phyloP scores from a whole-genome alignment of 2,797 vertebrate genomes.

The Chrysocyon brachyurus region DNA sequence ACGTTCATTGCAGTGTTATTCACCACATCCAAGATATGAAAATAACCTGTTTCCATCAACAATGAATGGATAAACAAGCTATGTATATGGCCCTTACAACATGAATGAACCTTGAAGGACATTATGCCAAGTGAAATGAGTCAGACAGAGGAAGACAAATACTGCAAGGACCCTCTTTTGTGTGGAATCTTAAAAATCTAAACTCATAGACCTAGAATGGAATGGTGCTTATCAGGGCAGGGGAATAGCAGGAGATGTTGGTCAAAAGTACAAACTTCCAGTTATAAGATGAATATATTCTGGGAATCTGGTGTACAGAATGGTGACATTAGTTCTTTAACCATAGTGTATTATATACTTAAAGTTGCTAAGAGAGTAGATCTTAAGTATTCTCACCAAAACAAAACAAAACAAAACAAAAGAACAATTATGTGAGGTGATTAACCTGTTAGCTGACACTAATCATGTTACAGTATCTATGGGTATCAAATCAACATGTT shows the following conservation, averaged over 20 bases:
- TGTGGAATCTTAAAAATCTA: background rate
- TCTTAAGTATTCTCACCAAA: background rate
- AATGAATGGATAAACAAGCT: no score
- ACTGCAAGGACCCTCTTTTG: background rate
- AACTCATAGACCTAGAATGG: background rate
- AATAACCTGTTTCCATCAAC: background rate
- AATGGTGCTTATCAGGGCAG: background rate
- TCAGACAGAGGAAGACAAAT: background rate
- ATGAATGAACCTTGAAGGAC: background rate
- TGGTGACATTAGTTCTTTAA: background rate
- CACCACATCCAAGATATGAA: background rate
- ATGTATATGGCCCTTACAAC: background rate
- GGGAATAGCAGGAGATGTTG: background rate
- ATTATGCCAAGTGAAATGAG: background rate
- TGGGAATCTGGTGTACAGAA: background rate
- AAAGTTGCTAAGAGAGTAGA: background rate
- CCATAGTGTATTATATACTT: background rate
- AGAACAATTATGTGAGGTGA: background rate
- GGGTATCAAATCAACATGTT: background rate
- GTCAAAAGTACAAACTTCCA: background rate
- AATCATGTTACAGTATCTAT: background rate
- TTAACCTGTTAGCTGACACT: background rate
- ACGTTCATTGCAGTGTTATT: background rate
- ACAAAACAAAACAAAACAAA: background rate
- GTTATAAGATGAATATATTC: background rate